phyloP scores from a whole-genome alignment of 2,888 invertebrate species.

The Melipona beecheii region DNA sequence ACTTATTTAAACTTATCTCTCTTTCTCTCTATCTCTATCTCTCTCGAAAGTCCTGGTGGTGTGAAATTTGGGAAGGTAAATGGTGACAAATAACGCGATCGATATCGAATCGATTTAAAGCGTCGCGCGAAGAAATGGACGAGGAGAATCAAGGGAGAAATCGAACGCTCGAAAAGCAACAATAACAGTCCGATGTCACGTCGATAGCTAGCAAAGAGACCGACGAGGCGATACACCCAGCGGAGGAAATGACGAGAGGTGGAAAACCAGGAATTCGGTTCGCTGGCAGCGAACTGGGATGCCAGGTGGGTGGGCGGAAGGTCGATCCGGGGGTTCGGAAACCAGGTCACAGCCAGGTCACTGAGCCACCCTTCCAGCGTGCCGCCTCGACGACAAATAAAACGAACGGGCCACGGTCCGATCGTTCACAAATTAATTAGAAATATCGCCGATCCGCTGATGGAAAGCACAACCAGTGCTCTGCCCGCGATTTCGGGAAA shows the following conservation, averaged over 20 bases:
- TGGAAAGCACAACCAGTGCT: not conserved
- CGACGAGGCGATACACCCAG: constrained; percentile 37
- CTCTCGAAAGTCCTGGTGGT: too few species aligned
- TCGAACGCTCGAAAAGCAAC: constrained; percentile 18
- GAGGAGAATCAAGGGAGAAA: not conserved
- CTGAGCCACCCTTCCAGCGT: constrained; percentile 71
- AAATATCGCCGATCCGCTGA: constrained; percentile 35
- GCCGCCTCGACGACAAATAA: constrained; percentile 59
- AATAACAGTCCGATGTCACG: constrained; percentile 31
- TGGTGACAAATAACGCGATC: not conserved
- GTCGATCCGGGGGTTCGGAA: constrained; percentile 65
- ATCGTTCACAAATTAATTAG: constrained; percentile 55
- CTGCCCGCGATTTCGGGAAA: not conserved
- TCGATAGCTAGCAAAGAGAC: constrained; percentile 6
- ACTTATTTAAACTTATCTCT: not conserved
- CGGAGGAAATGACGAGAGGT: constrained; percentile 57
- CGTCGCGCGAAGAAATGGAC: too few species aligned
- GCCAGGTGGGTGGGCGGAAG: constrained; percentile 62
- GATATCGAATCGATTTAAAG: not conserved
- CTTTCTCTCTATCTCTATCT: too few species aligned
- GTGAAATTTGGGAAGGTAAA: too few species aligned
- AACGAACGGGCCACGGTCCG: constrained; percentile 39
- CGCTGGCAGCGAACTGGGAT: constrained; percentile 56
- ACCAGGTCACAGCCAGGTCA: constrained; percentile 79
- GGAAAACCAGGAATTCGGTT: constrained; percentile 74